Evolutionary conservation across 2,113 vertebrate species (phyloP).

Genomic region (Orcinus orca): DNA sequence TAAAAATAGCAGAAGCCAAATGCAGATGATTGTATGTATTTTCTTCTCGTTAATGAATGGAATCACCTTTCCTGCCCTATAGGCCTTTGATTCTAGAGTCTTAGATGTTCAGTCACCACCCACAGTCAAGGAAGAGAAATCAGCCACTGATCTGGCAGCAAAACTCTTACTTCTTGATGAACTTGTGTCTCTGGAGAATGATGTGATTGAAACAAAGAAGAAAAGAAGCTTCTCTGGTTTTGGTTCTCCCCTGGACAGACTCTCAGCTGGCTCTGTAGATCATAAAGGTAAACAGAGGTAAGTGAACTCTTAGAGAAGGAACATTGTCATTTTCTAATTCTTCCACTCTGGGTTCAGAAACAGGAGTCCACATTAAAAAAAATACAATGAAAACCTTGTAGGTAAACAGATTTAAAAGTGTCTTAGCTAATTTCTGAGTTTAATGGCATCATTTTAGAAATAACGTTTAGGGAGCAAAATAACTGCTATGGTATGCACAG

Average conservation of each 20-base stretch:
- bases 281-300: slow-evolving; percentile 91
- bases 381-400: not conserved
- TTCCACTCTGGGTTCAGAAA: not conserved
- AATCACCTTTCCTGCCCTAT: not conserved
- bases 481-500: not conserved
- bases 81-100: slow-evolving; percentile 76
- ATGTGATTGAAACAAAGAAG: slow-evolving; percentile 91
- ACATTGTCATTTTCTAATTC: not conserved
- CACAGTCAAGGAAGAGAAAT: slow-evolving; percentile 77
- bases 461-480: not conserved
- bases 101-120: slow-evolving; percentile 9
- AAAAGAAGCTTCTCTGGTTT: slow-evolving; percentile 92
- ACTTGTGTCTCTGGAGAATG: slow-evolving; percentile 87
- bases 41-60: not conserved
- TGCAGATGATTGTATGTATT: not conserved
- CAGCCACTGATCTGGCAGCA: slow-evolving; percentile 74
- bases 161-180: slow-evolving; percentile 87
- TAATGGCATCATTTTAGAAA: not conserved
- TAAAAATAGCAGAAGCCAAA: not conserved
- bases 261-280: slow-evolving; percentile 86
- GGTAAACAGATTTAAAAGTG: not conserved
- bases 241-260: slow-evolving; percentile 89
- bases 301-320: not conserved
- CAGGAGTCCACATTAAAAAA: not conserved
- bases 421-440: not conserved